A percentile compares a stretch with the other conserved stretches of the same genome.
These are phyloP conservation scores for Habropoda laboriosa DNA, from an alignment of 1,140 invertebrate species.

Conservation along the genomic window DNA sequence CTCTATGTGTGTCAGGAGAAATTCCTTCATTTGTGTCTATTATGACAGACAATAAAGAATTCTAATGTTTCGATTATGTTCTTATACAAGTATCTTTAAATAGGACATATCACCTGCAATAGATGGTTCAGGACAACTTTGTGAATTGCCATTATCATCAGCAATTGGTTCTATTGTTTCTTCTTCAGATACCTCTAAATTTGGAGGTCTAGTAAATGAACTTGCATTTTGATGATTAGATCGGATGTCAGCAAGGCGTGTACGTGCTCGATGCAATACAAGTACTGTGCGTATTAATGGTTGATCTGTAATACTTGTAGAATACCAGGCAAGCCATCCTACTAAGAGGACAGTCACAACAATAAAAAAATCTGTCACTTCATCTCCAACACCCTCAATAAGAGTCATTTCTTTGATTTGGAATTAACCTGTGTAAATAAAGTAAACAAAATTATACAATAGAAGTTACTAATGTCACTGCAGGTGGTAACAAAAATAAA, in stretches of 20 bases:
- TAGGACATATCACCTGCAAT: slow-evolving; percentile 37
- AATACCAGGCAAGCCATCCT: slow-evolving; percentile 88
- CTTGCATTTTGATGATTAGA: slow-evolving; percentile 64
- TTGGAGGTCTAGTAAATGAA: slow-evolving; percentile 38
- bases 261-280: slow-evolving; percentile 78
- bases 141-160: slow-evolving; percentile 60
- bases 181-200: slow-evolving; percentile 68
- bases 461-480: neutral
- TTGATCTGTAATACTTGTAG: slow-evolving; percentile 83
- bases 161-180: slow-evolving; percentile 60
- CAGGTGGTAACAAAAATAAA: neutral
- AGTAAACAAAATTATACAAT: neutral
- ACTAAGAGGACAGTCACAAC: slow-evolving; percentile 84
- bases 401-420: slow-evolving; percentile 83
- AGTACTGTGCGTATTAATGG: slow-evolving; percentile 82
- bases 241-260: slow-evolving; percentile 71
- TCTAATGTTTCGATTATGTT: neutral
- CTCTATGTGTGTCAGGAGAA: slow-evolving; percentile 54
- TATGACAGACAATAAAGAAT: slow-evolving; percentile 21
- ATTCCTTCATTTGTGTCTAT: slow-evolving; percentile 48
- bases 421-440: slow-evolving; percentile 4
- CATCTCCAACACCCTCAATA: slow-evolving; percentile 91
- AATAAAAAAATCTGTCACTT: slow-evolving; percentile 88
- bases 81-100: slow-evolving; percentile 9
- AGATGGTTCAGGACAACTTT: slow-evolving; percentile 69